Evolutionary conservation across 2,888 invertebrate genomes (phyloP), one percentile per base, ranked within the genome.

Genomic region (Drosophila testacea): DNA sequence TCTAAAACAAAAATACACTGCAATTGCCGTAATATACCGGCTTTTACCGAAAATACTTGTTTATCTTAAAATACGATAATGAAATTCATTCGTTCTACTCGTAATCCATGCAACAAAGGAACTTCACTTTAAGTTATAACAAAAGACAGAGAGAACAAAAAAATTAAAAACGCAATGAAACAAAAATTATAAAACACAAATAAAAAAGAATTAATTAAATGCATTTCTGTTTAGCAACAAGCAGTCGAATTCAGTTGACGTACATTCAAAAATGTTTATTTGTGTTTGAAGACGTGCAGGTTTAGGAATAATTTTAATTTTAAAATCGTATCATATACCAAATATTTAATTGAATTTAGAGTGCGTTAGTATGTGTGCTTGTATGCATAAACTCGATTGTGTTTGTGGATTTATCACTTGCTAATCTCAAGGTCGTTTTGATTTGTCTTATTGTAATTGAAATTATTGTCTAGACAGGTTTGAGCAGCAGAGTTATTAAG

Each of bases 371-470:
- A 10, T 59, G 42, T 46, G 38, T 72, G 47, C 22, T 22, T 22
- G 22, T 57, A 34, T 60, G 52, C 28, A 41, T 52, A 48, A 69
- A 38, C 54, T 55, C 30, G 55, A 61, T 36, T 71, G 44, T 61
- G 30, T 69, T 68, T 64, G 81, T 73, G 69, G 50, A 55, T 59
- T 83, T 71, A 81, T 75, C 74, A 86, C 81, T 80, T 81, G 82
- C 70, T 79, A 73, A 84, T 65, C 74, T 56, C 83, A 89, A 85
- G 88, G 86, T 82, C 88, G 63, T 51, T 42, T 41, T 55, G 28
- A 28, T 50, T 54, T 42, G 57, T 42, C 51, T 73, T 60, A 44
- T 69, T 71, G 60, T 64, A 51, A 73, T 68, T 71, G 64, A 78
- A 66, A 59, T 56, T 55, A 52, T 6, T 36, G 59, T 67, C 62